Percentiles rank a stretch among this genome's conserved stretches.
Conservation (phyloP, 2,797 vertebrate genomes). For the Cygnus olor region DNA sequence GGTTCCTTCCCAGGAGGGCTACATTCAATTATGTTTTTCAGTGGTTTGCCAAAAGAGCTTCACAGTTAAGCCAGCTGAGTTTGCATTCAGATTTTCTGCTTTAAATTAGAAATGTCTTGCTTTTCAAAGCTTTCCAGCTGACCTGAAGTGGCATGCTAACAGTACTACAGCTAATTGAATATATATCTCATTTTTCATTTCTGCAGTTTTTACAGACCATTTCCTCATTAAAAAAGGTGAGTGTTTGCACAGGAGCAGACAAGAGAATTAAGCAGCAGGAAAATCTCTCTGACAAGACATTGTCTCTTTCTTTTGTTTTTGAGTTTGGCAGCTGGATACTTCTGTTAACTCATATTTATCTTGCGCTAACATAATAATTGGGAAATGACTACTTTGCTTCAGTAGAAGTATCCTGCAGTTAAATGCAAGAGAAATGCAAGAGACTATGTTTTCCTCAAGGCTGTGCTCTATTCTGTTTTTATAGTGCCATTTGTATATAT, state of each 20-base stretch:
- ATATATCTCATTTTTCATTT: constrained; percentile 18
- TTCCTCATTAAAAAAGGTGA: constrained; percentile 45
- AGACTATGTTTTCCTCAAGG: background rate
- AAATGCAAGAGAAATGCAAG: background rate
- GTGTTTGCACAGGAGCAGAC: constrained; percentile 20
- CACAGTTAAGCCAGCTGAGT: constrained; percentile 43
- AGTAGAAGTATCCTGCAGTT: background rate
- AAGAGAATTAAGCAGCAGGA: constrained; percentile 36
- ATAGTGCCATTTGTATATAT: background rate
- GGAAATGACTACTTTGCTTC: constrained; percentile 10
- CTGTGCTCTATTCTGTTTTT: background rate
- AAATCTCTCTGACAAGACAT: background rate
- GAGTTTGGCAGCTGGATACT: background rate
- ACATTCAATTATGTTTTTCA: constrained; percentile 59
- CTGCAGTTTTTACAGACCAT: constrained; percentile 28
- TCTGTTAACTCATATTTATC: constrained; percentile 21
- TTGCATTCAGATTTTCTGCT: constrained; percentile 61
- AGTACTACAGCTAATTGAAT: constrained; percentile 50
- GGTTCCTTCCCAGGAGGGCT: constrained; percentile 61
- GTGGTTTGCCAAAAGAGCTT: constrained; percentile 50
- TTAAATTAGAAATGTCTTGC: constrained; percentile 36
- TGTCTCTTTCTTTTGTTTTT: constrained; percentile 44
- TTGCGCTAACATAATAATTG: background rate
- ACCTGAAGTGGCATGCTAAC: constrained; percentile 50
- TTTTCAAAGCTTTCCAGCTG: constrained; percentile 62